phyloP scores from a whole-genome alignment of 2,113 vertebrate species.

The Myotis yumanensis region DNA sequence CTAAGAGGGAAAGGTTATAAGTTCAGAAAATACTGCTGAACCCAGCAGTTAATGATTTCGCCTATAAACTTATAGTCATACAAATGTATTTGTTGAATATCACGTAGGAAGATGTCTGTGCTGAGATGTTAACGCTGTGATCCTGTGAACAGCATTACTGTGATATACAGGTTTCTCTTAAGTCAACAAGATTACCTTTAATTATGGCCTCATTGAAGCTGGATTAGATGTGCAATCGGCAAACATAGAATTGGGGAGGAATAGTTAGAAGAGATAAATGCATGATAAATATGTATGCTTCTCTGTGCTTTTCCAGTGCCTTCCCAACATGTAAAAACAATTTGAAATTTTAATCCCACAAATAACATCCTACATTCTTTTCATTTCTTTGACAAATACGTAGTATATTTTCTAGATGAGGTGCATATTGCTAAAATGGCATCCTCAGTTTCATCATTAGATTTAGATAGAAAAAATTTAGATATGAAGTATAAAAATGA shows the following conservation, averaged over 20 bases:
- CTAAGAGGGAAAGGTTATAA: conserved; percentile 10
- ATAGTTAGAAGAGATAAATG: background rate
- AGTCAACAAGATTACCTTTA: background rate
- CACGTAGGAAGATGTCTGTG: background rate
- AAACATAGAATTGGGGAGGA: background rate
- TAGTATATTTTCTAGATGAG: background rate
- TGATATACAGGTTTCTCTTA: background rate
- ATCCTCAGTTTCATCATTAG: background rate
- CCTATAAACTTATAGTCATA: background rate
- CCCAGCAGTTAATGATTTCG: background rate
- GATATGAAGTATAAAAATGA: background rate
- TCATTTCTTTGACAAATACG: background rate
- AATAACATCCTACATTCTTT: background rate
- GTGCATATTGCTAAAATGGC: background rate
- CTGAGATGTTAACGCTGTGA: background rate
- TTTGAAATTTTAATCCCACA: background rate
- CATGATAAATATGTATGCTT: background rate
- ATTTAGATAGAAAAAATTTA: background rate
- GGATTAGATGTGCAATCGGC: background rate
- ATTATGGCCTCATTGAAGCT: background rate
- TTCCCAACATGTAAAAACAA: conserved; percentile 7
- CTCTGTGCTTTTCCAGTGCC: background rate
- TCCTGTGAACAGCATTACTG: background rate
- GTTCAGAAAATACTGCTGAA: conserved; percentile 52
- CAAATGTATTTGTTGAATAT: background rate